Evolutionary conservation across 1,140 invertebrate species (phyloP).

Genomic region (Argopecten irradians): DNA sequence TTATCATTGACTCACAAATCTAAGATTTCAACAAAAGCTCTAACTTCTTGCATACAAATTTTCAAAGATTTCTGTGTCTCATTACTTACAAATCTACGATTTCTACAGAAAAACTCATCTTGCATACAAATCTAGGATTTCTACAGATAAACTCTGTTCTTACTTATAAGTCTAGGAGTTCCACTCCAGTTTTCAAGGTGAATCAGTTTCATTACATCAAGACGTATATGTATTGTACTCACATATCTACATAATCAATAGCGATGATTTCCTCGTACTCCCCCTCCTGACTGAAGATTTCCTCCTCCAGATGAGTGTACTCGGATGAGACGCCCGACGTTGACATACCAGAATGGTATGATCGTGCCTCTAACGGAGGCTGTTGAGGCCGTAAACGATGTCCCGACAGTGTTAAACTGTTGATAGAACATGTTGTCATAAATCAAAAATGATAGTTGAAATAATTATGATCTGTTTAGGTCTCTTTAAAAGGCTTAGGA

Average conservation of each 20-base stretch:
- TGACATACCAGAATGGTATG: constrained; percentile 41
- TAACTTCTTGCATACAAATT: too few species aligned
- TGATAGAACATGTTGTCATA: not conserved
- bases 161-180: not conserved
- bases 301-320: constrained; percentile 67
- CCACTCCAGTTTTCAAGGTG: not conserved
- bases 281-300: constrained; percentile 69
- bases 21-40: too few species aligned
- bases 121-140: too few species aligned
- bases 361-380: constrained; percentile 59
- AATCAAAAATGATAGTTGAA: too few species aligned
- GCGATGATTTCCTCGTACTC: constrained; percentile 73
- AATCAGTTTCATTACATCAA: not conserved
- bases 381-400: constrained; percentile 53
- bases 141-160: not conserved
- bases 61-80: too few species aligned
- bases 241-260: constrained; percentile 72
- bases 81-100: too few species aligned
- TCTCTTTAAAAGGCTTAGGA: too few species aligned
- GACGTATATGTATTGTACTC: constrained; percentile 37
- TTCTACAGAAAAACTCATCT: too few species aligned
- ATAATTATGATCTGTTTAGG: too few species aligned
- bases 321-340: constrained; percentile 47
- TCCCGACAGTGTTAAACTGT: constrained; percentile 66
- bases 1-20: too few species aligned